Conservation (phyloP, 2,113 vertebrate species). For the Pipa parva region DNA sequence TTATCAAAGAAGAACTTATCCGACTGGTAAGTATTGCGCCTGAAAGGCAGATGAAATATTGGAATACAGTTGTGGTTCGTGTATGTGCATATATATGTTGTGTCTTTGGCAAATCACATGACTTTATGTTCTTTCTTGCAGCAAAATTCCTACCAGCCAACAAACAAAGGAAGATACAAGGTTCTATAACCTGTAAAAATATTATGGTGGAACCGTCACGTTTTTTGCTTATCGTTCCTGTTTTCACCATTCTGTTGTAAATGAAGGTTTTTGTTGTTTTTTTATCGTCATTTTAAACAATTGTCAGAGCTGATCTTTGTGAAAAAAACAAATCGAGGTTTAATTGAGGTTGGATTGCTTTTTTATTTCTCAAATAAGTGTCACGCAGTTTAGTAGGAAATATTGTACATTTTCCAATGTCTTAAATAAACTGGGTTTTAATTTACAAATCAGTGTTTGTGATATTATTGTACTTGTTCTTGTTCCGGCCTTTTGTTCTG, state of each 20-base stretch:
- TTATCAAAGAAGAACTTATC: constrained; percentile 98
- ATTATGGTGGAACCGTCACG: constrained; percentile 54
- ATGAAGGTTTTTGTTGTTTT: constrained; percentile 59
- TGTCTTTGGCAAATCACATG: too few relatives aligned
- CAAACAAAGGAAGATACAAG: constrained; percentile 97
- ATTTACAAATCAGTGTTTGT: too few relatives aligned
- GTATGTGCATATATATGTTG: too few relatives aligned
- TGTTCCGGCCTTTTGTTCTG: too few relatives aligned
- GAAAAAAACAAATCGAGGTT: neutral
- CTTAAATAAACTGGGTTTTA: constrained; percentile 13
- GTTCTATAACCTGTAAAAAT: constrained; percentile 74
- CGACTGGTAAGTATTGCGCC: constrained; percentile 79
- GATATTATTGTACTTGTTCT: too few relatives aligned
- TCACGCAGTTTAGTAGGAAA: neutral
- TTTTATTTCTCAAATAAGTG: neutral
- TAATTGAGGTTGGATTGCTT: neutral
- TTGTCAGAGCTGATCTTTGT: neutral
- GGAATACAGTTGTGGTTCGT: too few relatives aligned
- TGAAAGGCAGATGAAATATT: too few relatives aligned
- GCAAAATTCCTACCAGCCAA: constrained; percentile 99
- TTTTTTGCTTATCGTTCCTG: constrained; percentile 58
- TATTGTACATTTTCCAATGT: constrained; percentile 19
- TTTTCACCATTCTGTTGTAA: constrained; percentile 67
- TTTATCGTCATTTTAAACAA: constrained; percentile 58
- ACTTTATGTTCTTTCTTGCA: constrained; percentile 62